These are phyloP conservation scores for Torymus auratus DNA, from an alignment of 2,888 invertebrate species.

Conservation along the genomic window DNA sequence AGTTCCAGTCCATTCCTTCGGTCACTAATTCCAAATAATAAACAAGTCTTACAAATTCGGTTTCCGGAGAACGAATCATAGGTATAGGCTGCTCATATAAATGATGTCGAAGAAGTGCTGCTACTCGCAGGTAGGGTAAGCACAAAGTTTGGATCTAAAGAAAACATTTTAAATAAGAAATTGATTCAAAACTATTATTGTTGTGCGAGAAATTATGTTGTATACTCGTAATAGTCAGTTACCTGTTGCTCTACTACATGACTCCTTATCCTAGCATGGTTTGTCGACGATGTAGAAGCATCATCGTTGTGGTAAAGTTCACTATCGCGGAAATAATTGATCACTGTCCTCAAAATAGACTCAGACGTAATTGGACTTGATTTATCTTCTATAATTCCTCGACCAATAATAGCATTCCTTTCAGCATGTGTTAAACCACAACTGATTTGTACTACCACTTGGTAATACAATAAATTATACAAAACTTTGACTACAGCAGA, in stretches of 20 bases:
- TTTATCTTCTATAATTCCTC: slow-evolving; percentile 61
- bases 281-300: slow-evolving; percentile 42
- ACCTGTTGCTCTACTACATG: slow-evolving; percentile 59
- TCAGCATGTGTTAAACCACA: slow-evolving; percentile 83
- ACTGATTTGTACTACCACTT: slow-evolving; percentile 89
- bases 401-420: slow-evolving; percentile 75
- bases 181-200: no score
- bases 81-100: slow-evolving; percentile 88
- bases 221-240: background rate
- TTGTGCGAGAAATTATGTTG: no score
- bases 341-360: slow-evolving; percentile 67
- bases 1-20: slow-evolving; percentile 82
- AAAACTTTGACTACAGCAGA: slow-evolving; percentile 91
- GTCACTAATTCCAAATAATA: slow-evolving; percentile 87
- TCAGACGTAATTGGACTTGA: slow-evolving; percentile 65
- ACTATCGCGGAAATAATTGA: slow-evolving; percentile 67
- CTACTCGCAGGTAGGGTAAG: slow-evolving; percentile 90
- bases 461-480: slow-evolving; percentile 93
- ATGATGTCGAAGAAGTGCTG: slow-evolving; percentile 89
- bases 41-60: slow-evolving; percentile 87
- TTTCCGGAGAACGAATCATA: slow-evolving; percentile 80
- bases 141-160: slow-evolving; percentile 86
- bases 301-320: slow-evolving; percentile 67
- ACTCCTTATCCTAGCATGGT: slow-evolving; percentile 55
- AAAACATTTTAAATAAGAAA: background rate